Base-by-base conservation (phyloP, 2,797 vertebrate species). In the Crocidura indochinensis region DNA sequence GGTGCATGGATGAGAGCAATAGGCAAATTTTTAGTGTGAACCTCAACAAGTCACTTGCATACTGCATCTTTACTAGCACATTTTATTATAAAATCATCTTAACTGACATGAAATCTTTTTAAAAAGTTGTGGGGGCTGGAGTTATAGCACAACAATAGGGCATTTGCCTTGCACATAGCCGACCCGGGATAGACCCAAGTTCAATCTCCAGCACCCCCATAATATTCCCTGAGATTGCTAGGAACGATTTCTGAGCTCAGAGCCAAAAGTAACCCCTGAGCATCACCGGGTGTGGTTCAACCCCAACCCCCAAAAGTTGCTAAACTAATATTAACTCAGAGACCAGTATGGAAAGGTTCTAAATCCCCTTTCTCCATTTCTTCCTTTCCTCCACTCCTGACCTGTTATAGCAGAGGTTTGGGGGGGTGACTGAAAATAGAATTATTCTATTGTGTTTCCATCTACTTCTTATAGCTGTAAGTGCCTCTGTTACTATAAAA, bases 401-500 rank as follows among this genome's bases (percentile, higher is more conserved):
- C 24, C 80, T 81, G 67, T 19, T 93, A 17, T 88, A 6, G 73
- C 2, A 84, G 77, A 92, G 26, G 67, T 29, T 67, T 75, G 38
- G 38, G 38, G 62, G 26, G 31, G 14, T 49, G 56, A 46, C 76
- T 95, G 47, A 94, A 94, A 90, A 86, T 83, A 87, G 64, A 82
- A 64, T 53, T 56, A 53, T 60, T 85, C 72, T 84, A 84, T 53
- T 89, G 19, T 62, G 60, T 71, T 74, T 51, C 84, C 62, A 77
- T 79, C 65, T 65, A 49, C 72, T 92, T 90, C 85, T 67, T 65
- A 74, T 74, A 93, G 83, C 88, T 88, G 26, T 69, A 85, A 46
- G 47, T 91, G 64, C 71, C 51, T 89, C 94, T 95, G 81, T 79
- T 95, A 82, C 38, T 38, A 47, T 47, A 69, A 72, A 90, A 92